Evolutionary conservation across 2,888 invertebrate species (phyloP).

Genomic region (Ctenicera cuprea): DNA sequence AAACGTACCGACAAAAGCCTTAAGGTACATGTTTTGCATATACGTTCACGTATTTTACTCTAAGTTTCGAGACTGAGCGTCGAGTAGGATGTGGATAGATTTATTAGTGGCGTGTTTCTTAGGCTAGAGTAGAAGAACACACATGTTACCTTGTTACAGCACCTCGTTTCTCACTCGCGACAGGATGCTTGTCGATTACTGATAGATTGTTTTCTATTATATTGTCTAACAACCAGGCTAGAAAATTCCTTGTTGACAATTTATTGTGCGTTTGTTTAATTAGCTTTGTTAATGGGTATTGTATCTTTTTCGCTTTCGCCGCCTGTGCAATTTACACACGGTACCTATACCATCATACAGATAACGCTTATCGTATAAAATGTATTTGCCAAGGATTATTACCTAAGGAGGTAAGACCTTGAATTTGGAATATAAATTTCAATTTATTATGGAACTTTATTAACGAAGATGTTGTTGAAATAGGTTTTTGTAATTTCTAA

Average conservation of each 20-base stretch:
- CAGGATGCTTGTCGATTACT: slow-evolving; percentile 25
- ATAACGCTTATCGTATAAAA: not conserved
- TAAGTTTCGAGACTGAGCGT: not conserved
- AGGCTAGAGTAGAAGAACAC: slow-evolving; percentile 11
- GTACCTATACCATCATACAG: too few species aligned
- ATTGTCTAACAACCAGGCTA: not conserved
- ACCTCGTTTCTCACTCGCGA: slow-evolving; percentile 28
- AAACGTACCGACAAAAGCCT: too few species aligned
- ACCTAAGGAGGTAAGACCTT: too few species aligned
- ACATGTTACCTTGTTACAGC: slow-evolving; percentile 28
- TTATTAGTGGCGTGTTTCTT: slow-evolving; percentile 15
- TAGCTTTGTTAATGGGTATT: not conserved
- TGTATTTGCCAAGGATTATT: too few species aligned
- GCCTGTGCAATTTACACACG: too few species aligned
- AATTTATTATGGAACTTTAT: too few species aligned
- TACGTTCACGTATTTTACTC: slow-evolving; percentile 4
- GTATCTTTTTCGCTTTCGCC: not conserved
- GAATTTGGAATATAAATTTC: too few species aligned
- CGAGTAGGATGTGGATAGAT: slow-evolving; percentile 19
- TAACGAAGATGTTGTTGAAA: too few species aligned
- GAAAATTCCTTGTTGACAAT: not conserved
- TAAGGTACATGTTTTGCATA: slow-evolving; percentile 3
- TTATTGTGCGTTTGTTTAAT: slow-evolving; percentile 4
- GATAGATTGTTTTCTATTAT: slow-evolving; percentile 10
- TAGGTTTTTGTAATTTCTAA: too few species aligned